Conservation (phyloP, 1,140 invertebrate genomes). For the Drosophila bocqueti region DNA sequence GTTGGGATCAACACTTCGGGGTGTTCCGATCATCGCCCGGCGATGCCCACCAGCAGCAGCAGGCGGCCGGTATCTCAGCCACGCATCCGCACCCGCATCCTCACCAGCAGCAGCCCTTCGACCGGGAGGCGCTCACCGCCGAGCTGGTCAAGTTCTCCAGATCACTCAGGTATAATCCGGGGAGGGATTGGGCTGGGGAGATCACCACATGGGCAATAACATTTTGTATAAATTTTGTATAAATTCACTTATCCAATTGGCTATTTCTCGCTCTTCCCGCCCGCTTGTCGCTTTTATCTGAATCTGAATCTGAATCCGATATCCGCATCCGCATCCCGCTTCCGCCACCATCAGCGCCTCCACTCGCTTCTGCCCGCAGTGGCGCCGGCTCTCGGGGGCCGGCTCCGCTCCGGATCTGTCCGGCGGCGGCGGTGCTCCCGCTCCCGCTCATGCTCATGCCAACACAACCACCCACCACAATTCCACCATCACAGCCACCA, state of each 20-base stretch:
- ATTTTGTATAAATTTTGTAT: slow-evolving; percentile 7
- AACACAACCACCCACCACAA: slow-evolving; percentile 33
- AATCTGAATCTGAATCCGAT: slow-evolving; percentile 5
- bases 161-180: slow-evolving; percentile 85
- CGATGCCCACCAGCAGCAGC: slow-evolving; percentile 72
- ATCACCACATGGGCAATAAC: slow-evolving; percentile 21
- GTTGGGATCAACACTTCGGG: slow-evolving; percentile 88
- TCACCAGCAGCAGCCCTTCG: slow-evolving; percentile 76
- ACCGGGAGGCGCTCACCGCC: slow-evolving; percentile 88
- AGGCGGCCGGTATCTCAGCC: slow-evolving; percentile 24
- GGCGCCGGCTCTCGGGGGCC: slow-evolving; percentile 78
- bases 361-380: slow-evolving; percentile 79
- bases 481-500: slow-evolving; percentile 20
- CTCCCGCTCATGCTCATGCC: slow-evolving; percentile 49
- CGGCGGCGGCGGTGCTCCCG: slow-evolving; percentile 30
- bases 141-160: slow-evolving; percentile 90
- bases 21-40: slow-evolving; percentile 87
- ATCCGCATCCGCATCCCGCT: slow-evolving; percentile 38
- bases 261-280: slow-evolving; percentile 41
- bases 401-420: slow-evolving; percentile 85
- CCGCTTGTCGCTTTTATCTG: slow-evolving; percentile 22
- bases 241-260: slow-evolving; percentile 36
- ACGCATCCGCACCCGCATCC: slow-evolving; percentile 22
- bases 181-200: neutral
- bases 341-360: slow-evolving; percentile 55